Conservation (phyloP, 2,113 vertebrate genomes). For the Corythaeola cristata region DNA sequence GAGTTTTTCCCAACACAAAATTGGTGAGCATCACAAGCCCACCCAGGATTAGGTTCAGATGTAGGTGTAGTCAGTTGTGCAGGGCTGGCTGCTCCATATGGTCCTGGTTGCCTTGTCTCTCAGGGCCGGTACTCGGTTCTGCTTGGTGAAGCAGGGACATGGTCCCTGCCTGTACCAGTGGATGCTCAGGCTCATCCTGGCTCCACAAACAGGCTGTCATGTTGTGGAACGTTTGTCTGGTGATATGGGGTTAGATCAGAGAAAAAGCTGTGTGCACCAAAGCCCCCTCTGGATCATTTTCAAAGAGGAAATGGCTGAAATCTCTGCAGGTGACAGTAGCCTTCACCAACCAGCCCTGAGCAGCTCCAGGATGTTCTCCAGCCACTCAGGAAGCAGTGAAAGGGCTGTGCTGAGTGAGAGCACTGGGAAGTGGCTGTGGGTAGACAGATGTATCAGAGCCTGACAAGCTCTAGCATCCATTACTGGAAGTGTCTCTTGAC, state of each 20-base stretch:
- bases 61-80: background rate
- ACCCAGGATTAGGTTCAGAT: background rate
- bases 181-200: background rate
- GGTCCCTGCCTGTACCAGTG: background rate
- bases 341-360: background rate
- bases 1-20: background rate
- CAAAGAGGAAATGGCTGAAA: background rate
- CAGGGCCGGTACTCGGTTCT: background rate
- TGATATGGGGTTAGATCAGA: background rate
- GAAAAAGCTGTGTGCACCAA: background rate
- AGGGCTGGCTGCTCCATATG: background rate
- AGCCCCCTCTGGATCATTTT: background rate
- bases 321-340: background rate
- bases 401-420: background rate
- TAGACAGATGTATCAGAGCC: background rate
- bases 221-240: background rate
- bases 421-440: background rate
- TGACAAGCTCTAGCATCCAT: background rate
- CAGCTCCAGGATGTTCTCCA: background rate
- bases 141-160: background rate
- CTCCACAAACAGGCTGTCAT: background rate
- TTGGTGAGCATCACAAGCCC: background rate
- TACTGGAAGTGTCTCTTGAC: background rate
- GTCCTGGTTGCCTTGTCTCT: background rate
- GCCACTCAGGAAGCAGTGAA: background rate